Conservation (phyloP, 2,888 invertebrate genomes). For the Empis livida region DNA sequence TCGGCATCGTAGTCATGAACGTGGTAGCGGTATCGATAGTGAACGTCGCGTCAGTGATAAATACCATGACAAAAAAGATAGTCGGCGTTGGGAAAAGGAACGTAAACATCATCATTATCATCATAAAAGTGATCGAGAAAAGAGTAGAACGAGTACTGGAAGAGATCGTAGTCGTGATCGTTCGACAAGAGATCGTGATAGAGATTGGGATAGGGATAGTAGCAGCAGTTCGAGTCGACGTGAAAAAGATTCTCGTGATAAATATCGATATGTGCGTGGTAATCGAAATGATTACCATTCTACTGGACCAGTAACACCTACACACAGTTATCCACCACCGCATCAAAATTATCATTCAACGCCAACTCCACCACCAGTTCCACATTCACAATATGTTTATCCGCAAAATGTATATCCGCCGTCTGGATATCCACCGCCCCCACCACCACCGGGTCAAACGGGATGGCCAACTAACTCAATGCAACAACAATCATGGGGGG, state of each 20-base stretch:
- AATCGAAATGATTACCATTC: background rate
- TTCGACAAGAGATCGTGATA: conserved; percentile 16
- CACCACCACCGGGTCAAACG: conserved; percentile 1
- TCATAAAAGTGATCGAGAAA: conserved; percentile 22
- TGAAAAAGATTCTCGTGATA: conserved; percentile 7
- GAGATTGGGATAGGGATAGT: conserved; percentile 30
- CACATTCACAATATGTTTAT: background rate
- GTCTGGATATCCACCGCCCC: background rate
- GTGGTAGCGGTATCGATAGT: conserved; percentile 11
- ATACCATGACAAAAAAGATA: conserved; percentile 18
- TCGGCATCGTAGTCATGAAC: conserved; percentile 12
- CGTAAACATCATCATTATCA: conserved; percentile 23
- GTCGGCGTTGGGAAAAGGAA: conserved; percentile 20
- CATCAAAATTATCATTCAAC: background rate
- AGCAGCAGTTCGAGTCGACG: conserved; percentile 14
- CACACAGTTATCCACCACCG: background rate
- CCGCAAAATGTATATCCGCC: background rate
- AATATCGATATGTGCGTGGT: background rate
- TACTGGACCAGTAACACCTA: conserved; percentile 3
- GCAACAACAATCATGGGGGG: no score
- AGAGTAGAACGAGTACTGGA: conserved; percentile 24
- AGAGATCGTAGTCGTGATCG: conserved; percentile 14
- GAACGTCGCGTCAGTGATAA: conserved; percentile 15
- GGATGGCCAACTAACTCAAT: no score
- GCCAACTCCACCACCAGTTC: background rate